Evolutionary conservation across 2,888 invertebrate genomes (phyloP).

Genomic region (Bombylius discolor): DNA sequence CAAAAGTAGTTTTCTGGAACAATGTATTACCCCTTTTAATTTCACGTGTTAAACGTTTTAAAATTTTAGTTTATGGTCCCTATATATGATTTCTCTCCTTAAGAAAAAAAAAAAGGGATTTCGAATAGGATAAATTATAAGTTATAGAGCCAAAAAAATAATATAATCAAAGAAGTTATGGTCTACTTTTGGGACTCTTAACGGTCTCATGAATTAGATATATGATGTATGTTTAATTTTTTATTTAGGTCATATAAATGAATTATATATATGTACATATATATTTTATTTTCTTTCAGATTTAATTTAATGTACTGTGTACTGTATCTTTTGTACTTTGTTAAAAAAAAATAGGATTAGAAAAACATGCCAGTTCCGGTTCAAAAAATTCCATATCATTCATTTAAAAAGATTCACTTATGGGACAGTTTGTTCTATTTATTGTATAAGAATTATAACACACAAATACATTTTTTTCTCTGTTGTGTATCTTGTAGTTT

Average conservation of each 20-base stretch:
- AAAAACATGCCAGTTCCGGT: not conserved
- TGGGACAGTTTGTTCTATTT: constrained; percentile 3
- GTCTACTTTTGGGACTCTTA: constrained; percentile 15
- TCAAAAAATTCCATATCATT: not conserved
- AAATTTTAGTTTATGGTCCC: too few relatives aligned
- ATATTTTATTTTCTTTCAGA: not conserved
- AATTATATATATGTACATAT: not conserved
- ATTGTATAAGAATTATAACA: too few relatives aligned
- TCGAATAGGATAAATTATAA: too few relatives aligned
- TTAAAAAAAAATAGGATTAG: too few relatives aligned
- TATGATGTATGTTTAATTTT: not conserved
- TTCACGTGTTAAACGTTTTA: too few relatives aligned
- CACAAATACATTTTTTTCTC: not conserved
- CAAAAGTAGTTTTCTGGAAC: too few relatives aligned
- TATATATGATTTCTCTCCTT: too few relatives aligned
- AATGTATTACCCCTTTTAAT: too few relatives aligned
- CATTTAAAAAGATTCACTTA: constrained; percentile 2
- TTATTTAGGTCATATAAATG: not conserved
- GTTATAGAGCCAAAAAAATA: not conserved
- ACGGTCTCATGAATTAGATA: constrained; percentile 16
- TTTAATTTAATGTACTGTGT: too few relatives aligned
- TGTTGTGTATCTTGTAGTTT: too few relatives aligned
- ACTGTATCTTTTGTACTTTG: too few relatives aligned
- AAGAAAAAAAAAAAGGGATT: too few relatives aligned
- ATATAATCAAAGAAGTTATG: constrained; percentile 11